These are phyloP conservation scores for Laupala kohalensis DNA, from an alignment of 1,140 invertebrate genomes.

Conservation along the genomic window DNA sequence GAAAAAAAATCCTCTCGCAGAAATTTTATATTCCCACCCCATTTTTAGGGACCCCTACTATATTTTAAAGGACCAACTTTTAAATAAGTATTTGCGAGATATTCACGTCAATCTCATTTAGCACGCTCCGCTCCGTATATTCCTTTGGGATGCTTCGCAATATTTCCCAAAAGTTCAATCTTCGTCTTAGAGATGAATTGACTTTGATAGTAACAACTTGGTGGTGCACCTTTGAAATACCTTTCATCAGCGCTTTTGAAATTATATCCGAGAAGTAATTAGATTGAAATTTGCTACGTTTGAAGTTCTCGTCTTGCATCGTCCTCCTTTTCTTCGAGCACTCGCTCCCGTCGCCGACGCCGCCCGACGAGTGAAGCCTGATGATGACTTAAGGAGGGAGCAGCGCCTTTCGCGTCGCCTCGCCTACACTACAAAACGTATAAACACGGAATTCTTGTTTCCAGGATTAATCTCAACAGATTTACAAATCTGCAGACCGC, in stretches of 20 bases:
- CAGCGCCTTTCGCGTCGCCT: too few relatives aligned
- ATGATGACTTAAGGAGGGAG: neutral
- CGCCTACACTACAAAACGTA: neutral
- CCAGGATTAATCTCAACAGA: neutral
- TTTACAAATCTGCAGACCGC: neutral
- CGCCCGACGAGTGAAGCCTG: neutral
- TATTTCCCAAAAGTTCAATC: neutral
- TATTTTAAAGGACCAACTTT: too few relatives aligned
- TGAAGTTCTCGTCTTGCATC: neutral
- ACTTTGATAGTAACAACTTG: neutral
- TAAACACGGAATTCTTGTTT: neutral
- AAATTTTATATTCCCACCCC: neutral
- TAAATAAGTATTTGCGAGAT: neutral
- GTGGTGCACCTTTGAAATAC: neutral
- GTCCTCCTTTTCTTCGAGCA: neutral
- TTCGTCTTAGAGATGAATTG: neutral
- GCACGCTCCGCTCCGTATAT: neutral
- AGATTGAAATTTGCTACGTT: neutral
- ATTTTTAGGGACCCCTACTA: too few relatives aligned
- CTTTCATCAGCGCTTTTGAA: neutral
- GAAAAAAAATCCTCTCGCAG: too few relatives aligned
- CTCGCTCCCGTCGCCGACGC: neutral
- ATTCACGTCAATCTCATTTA: neutral
- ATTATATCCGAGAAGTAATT: neutral
- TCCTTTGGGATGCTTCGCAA: neutral